phyloP scores from a whole-genome alignment of 2,113 vertebrate species.

The Chascanopsetta lugubris region DNA sequence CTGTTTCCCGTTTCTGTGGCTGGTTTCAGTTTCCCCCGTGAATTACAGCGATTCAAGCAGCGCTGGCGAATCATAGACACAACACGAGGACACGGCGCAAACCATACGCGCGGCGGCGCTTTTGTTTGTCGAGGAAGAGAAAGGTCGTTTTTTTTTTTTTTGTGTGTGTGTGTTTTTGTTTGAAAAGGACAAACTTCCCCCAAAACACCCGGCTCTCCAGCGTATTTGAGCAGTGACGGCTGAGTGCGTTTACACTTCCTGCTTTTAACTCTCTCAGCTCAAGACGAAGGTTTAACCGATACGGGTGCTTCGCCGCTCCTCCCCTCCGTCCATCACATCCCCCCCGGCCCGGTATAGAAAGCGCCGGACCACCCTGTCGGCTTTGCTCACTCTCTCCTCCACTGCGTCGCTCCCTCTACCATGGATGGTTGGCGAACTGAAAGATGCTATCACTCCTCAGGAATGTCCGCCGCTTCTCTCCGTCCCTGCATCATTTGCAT shows the following conservation, averaged over 20 bases:
- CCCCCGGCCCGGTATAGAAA: slow-evolving; percentile 20
- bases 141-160: too few species aligned
- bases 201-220: slow-evolving; percentile 11
- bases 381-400: slow-evolving; percentile 55
- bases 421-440: slow-evolving; percentile 54
- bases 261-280: slow-evolving; percentile 68
- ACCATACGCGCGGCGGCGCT: too few species aligned
- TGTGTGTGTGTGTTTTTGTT: too few species aligned
- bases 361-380: slow-evolving; percentile 63
- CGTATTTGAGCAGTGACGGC: slow-evolving; percentile 70
- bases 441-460: slow-evolving; percentile 68
- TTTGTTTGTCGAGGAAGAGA: too few species aligned
- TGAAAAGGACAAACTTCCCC: slow-evolving; percentile 22
- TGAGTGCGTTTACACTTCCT: slow-evolving; percentile 78
- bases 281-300: slow-evolving; percentile 32
- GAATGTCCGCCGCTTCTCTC: slow-evolving; percentile 72
- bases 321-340: background rate
- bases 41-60: slow-evolving; percentile 67
- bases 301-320: slow-evolving; percentile 34
- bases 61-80: slow-evolving; percentile 64
- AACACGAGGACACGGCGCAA: slow-evolving; percentile 49
- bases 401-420: slow-evolving; percentile 47
- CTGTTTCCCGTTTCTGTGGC: slow-evolving; percentile 42
- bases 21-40: too few species aligned
- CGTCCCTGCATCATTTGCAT: slow-evolving; percentile 69